A percentile compares a stretch with the other conserved stretches of the same genome.
Evolutionary conservation across 2,888 invertebrate genomes (phyloP).

Genomic region (Chesias legatella): DNA sequence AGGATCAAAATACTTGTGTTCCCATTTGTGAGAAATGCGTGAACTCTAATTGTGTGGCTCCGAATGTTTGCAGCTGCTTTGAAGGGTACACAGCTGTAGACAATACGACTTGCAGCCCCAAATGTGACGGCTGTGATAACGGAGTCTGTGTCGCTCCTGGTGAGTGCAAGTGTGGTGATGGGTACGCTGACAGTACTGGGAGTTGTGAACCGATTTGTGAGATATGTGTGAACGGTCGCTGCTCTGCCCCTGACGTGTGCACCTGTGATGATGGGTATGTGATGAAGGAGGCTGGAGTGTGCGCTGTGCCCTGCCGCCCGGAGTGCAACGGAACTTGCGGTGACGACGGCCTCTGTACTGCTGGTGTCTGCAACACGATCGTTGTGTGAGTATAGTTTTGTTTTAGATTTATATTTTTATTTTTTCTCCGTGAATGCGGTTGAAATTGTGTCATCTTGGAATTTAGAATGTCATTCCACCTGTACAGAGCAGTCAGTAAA

Average conservation of each 20-base stretch:
- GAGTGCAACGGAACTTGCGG: constrained; percentile 36
- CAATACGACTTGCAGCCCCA: constrained; percentile 15
- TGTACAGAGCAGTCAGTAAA: too few species aligned
- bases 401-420: too few species aligned
- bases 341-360: constrained; percentile 20
- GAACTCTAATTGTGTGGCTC: constrained; percentile 34
- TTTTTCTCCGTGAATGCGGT: not conserved
- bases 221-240: constrained; percentile 26
- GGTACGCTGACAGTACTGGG: constrained; percentile 11
- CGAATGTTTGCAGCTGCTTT: constrained; percentile 34
- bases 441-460: too few species aligned
- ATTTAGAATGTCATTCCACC: too few species aligned
- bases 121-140: constrained; percentile 25
- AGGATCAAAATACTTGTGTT: constrained; percentile 3
- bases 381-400: constrained; percentile 14
- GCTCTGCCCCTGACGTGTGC: constrained; percentile 26
- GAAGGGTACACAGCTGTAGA: constrained; percentile 27
- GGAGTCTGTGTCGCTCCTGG: constrained; percentile 29
- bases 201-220: constrained; percentile 19
- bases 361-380: constrained; percentile 11
- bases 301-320: constrained; percentile 32
- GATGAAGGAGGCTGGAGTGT: constrained; percentile 18
- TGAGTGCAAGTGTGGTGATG: constrained; percentile 23
- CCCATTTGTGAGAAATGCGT: constrained; percentile 21
- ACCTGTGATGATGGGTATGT: constrained; percentile 23